These are phyloP conservation scores for Alloplasta piceator DNA, from an alignment of 2,888 invertebrate genomes.

Conservation along the genomic window DNA sequence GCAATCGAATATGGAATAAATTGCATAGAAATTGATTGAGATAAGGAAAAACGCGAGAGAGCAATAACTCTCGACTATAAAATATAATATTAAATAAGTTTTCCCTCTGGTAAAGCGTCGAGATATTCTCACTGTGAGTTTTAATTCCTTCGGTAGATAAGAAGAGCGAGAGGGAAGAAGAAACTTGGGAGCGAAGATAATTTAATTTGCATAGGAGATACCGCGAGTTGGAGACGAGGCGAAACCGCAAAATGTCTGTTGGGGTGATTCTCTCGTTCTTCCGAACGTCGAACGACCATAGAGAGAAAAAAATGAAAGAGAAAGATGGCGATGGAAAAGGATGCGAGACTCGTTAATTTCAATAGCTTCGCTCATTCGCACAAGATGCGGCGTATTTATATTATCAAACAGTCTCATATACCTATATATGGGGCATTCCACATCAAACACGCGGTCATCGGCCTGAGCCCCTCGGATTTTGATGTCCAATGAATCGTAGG, in stretches of 20 bases:
- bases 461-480: no score
- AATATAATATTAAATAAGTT: background rate
- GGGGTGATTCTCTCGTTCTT: slow-evolving; percentile 9
- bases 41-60: no score
- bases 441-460: no score
- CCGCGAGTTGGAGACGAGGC: slow-evolving; percentile 6
- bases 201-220: slow-evolving; percentile 61
- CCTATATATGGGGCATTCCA: no score
- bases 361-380: slow-evolving; percentile 49
- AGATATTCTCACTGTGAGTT: slow-evolving; percentile 21
- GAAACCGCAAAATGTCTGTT: slow-evolving; percentile 27
- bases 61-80: no score
- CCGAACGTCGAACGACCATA: background rate
- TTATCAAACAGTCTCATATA: slow-evolving; percentile 13
- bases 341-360: slow-evolving; percentile 47
- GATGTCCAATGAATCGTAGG: no score
- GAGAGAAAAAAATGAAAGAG: background rate
- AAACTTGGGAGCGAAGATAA: slow-evolving; percentile 44
- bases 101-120: background rate
- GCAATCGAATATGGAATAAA: no score
- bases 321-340: background rate
- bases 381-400: slow-evolving; percentile 39
- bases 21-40: no score
- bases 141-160: slow-evolving; percentile 21
- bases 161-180: background rate